phyloP scores from a whole-genome alignment of 2,888 invertebrate species.

The Mimas tiliae region DNA sequence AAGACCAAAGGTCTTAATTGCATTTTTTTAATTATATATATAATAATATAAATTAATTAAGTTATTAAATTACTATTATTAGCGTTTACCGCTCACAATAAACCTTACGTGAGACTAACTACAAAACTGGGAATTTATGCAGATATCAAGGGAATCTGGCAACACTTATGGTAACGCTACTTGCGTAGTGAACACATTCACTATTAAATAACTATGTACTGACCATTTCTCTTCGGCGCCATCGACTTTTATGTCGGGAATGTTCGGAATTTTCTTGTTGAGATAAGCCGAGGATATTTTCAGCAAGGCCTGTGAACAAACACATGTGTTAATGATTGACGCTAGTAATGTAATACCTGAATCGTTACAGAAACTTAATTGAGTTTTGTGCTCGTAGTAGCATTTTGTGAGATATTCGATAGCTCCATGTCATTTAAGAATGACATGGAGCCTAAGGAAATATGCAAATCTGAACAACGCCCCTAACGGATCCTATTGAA shows the following conservation, averaged over 20 bases:
- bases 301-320: conserved; percentile 88
- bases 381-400: too few species aligned
- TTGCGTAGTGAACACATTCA: not conserved
- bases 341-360: not conserved
- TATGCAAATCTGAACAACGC: too few species aligned
- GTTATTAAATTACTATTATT: too few species aligned
- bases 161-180: conserved; percentile 2
- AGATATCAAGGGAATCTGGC: not conserved
- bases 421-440: too few species aligned
- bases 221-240: conserved; percentile 96
- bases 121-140: not conserved
- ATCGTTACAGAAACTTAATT: not conserved
- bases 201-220: conserved; percentile 50
- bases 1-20: too few species aligned
- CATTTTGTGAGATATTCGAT: too few species aligned
- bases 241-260: conserved; percentile 95
- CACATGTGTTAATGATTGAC: conserved; percentile 21
- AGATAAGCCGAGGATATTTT: conserved; percentile 96
- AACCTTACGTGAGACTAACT: not conserved
- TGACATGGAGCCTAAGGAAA: too few species aligned
- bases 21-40: too few species aligned
- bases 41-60: too few species aligned
- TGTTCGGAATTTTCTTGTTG: conserved; percentile 96
- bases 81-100: not conserved
- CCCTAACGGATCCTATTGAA: too few species aligned